Evolutionary conservation across 2,888 invertebrate genomes (phyloP).

Genomic region (Neoitamus cyanurus): DNA sequence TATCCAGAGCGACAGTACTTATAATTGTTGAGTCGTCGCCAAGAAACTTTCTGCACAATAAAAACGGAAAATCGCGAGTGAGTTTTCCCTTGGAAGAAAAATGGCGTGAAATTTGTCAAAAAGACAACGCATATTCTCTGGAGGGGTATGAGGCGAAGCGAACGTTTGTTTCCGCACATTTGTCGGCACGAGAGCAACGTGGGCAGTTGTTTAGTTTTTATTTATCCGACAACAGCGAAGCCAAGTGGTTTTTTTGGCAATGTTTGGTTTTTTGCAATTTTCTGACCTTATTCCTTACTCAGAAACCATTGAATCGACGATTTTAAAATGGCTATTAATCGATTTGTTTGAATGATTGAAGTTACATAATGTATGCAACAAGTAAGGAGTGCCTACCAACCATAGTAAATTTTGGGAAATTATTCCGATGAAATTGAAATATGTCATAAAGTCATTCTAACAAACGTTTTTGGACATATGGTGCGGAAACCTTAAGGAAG

Average conservation of each 20-base stretch:
- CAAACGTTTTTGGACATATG: too few relatives aligned
- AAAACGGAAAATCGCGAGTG: background rate
- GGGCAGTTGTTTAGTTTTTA: background rate
- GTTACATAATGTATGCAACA: too few relatives aligned
- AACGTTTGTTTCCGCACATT: background rate
- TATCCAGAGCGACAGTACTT: conserved; percentile 49
- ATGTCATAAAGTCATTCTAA: too few relatives aligned
- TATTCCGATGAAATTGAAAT: too few relatives aligned
- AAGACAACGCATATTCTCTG: background rate
- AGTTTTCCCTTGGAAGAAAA: background rate
- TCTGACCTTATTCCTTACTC: background rate
- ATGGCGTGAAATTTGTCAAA: background rate
- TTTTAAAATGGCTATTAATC: background rate
- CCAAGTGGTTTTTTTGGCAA: background rate
- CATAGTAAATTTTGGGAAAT: too few relatives aligned
- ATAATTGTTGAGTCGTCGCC: conserved; percentile 50
- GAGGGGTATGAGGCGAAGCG: background rate
- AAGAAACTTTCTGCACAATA: conserved; percentile 35
- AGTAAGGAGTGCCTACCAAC: too few relatives aligned
- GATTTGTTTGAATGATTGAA: background rate
- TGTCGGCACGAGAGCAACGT: background rate
- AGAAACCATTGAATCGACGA: background rate
- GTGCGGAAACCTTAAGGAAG: too few relatives aligned
- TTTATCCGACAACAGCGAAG: background rate
- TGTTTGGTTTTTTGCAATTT: background rate